A percentile compares a stretch with the other conserved stretches of the same genome.
phyloP scores from a whole-genome alignment of 1,140 invertebrate genomes.

The Orchesella cincta region DNA sequence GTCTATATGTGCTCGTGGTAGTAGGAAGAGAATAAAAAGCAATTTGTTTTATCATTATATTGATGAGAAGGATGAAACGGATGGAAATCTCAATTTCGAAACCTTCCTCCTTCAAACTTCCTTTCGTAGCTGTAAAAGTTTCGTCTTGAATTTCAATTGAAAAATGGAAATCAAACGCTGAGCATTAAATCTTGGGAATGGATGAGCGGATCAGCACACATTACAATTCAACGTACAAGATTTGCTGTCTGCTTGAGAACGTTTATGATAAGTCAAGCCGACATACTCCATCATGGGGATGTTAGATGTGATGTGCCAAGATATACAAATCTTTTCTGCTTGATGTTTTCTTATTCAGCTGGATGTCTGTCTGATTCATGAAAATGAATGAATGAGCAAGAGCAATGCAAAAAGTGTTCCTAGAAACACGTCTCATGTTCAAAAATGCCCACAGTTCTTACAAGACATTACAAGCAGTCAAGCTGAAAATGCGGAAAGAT shows the following conservation, averaged over 20 bases:
- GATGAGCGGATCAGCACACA: too few species aligned
- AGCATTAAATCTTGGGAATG: too few species aligned
- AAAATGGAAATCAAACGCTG: too few species aligned
- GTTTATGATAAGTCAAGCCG: too few species aligned
- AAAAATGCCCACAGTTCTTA: neutral
- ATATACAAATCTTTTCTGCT: neutral
- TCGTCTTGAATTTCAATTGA: too few species aligned
- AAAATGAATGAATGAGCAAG: neutral
- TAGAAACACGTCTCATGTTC: neutral
- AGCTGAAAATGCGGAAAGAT: neutral
- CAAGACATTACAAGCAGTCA: neutral
- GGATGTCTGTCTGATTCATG: neutral
- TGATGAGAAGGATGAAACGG: neutral
- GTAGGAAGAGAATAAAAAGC: too few species aligned
- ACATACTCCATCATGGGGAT: too few species aligned
- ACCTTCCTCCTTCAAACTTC: neutral
- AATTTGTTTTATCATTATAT: too few species aligned
- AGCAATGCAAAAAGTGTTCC: neutral
- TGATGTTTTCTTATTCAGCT: neutral
- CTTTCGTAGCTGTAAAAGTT: neutral
- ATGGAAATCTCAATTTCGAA: neutral
- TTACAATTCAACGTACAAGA: too few species aligned
- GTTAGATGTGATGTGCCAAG: neutral
- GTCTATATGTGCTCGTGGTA: too few species aligned
- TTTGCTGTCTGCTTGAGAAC: too few species aligned